Evolutionary conservation across 2,888 invertebrate species (phyloP).

Genomic region (Bhutanitis thaidina): DNA sequence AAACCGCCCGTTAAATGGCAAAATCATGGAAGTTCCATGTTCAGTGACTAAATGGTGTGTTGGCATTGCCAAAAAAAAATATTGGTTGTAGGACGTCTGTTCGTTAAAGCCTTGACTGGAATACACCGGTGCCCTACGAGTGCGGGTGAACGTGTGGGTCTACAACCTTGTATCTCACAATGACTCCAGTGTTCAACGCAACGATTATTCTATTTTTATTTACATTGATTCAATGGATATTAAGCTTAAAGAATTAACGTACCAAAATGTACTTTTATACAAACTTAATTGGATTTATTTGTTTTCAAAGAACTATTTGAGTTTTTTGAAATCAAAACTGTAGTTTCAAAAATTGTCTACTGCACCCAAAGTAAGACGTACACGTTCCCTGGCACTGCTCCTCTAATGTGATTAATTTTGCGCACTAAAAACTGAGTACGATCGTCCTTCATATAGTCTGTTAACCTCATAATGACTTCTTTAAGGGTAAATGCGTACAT

Average conservation of each 20-base stretch:
- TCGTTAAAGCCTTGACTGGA: neutral
- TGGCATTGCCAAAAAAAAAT: neutral
- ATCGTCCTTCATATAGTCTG: constrained; percentile 15
- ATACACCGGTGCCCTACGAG: constrained; percentile 25
- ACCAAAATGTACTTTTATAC: too few species aligned
- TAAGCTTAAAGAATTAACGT: constrained; percentile 3
- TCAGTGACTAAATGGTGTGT: too few species aligned
- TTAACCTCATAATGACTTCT: constrained; percentile 5
- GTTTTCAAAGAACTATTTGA: too few species aligned
- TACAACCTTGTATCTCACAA: constrained; percentile 40
- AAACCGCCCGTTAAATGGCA: too few species aligned
- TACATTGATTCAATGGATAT: constrained; percentile 1
- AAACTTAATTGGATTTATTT: too few species aligned
- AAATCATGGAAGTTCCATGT: too few species aligned
- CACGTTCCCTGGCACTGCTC: too few species aligned
- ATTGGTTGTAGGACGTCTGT: too few species aligned
- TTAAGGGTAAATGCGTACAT: constrained; percentile 5
- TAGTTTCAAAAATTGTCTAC: too few species aligned
- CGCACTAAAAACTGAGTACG: neutral
- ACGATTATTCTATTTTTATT: constrained; percentile 35
- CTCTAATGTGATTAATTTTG: neutral
- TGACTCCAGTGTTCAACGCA: constrained; percentile 37
- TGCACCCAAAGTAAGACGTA: too few species aligned
- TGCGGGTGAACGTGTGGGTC: constrained; percentile 43
- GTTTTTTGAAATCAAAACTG: too few species aligned